Evolutionary conservation across 2,888 invertebrate species (phyloP).

Genomic region (Itoplectis maculator): DNA sequence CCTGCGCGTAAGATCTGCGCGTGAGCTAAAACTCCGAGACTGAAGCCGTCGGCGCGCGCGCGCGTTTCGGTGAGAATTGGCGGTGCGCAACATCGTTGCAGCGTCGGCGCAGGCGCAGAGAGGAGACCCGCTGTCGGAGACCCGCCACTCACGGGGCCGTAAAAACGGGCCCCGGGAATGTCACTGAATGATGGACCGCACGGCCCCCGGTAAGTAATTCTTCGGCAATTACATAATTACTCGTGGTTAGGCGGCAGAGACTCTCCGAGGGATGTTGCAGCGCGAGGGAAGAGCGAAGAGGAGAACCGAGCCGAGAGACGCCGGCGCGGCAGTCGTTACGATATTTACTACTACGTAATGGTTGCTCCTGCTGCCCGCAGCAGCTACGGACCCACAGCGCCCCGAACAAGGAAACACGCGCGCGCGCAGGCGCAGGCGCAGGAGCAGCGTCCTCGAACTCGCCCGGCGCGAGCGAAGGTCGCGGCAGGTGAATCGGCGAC

Average conservation of each 20-base stretch:
- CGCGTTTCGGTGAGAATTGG: no score
- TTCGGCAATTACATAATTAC: conserved; percentile 84
- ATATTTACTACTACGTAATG: conserved; percentile 84
- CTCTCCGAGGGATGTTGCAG: conserved; percentile 9
- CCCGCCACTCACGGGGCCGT: conserved; percentile 80
- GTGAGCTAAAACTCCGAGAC: no score
- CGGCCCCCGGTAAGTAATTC: conserved; percentile 82
- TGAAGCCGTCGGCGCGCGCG: no score
- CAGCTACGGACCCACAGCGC: conserved; percentile 40
- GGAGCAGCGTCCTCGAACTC: conserved; percentile 58
- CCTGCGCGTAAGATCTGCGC: no score
- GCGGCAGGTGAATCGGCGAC: conserved; percentile 62
- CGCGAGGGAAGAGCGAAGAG: conserved; percentile 40
- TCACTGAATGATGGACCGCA: conserved; percentile 83
- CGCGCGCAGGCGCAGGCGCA: background rate
- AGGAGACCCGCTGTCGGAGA: no score
- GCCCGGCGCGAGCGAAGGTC: conserved; percentile 55
- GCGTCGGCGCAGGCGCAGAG: no score
- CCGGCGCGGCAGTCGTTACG: conserved; percentile 80
- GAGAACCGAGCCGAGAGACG: conserved; percentile 47
- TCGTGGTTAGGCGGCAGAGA: conserved; percentile 76
- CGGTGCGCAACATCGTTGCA: no score
- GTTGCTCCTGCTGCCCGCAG: conserved; percentile 70
- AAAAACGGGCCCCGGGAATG: conserved; percentile 83
- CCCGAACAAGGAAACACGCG: conserved; percentile 22